A percentile compares a stretch with the other conserved stretches of the same genome.
phyloP scores from a whole-genome alignment of 2,113 vertebrate species.

The Buteo buteo region DNA sequence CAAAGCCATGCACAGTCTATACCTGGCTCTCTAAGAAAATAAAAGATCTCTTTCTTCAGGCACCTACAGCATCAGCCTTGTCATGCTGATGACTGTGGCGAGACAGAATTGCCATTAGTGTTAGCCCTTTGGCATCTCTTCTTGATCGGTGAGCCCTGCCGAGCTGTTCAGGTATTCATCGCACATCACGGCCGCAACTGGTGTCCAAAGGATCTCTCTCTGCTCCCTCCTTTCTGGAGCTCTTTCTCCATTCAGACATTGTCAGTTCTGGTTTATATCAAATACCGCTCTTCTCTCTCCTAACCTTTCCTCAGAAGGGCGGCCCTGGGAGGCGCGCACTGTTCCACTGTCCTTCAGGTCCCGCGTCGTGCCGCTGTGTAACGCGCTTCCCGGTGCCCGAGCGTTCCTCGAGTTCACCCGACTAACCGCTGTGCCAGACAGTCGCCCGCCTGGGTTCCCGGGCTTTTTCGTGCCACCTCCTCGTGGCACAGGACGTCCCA shows the following conservation, averaged over 20 bases:
- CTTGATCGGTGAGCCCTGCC: neutral
- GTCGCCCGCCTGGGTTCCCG: too few species aligned
- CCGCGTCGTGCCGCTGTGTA: neutral
- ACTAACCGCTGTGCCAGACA: neutral
- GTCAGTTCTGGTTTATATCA: neutral
- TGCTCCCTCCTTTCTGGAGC: neutral
- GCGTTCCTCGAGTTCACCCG: too few species aligned
- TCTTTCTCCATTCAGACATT: neutral
- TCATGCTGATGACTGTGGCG: neutral
- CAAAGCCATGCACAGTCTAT: neutral
- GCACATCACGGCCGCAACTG: neutral
- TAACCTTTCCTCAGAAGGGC: neutral
- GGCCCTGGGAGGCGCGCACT: neutral
- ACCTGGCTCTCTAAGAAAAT: neutral
- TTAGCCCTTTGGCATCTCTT: neutral
- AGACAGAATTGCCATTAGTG: neutral
- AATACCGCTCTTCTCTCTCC: neutral
- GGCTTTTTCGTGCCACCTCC: neutral
- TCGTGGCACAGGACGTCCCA: neutral
- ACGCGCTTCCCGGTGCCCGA: accelerated
- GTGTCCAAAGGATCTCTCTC: neutral
- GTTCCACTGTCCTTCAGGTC: neutral
- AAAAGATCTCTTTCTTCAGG: neutral
- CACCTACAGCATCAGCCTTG: neutral
- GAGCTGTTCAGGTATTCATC: neutral